Percentiles rank a stretch among this genome's conserved stretches.
phyloP scores from a whole-genome alignment of 2,797 vertebrate species.

The Gambelia wislizenii region DNA sequence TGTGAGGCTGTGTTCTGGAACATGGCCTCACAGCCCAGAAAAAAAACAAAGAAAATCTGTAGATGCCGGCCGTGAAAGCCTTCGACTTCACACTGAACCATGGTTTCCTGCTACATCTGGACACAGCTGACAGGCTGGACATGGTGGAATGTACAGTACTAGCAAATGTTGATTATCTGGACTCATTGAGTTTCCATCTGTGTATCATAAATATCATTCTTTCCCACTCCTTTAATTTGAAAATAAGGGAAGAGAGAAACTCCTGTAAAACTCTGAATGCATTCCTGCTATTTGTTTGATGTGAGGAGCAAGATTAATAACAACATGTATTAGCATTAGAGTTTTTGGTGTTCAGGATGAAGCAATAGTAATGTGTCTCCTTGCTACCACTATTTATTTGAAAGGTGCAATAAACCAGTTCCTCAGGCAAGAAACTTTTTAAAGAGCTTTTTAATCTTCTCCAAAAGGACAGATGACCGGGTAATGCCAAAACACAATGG shows the following conservation, averaged over 20 bases:
- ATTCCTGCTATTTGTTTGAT: conserved; percentile 76
- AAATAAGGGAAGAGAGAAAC: conserved; percentile 60
- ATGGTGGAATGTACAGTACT: conserved; percentile 61
- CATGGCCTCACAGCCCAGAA: no score
- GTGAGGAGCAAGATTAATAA: conserved; percentile 81
- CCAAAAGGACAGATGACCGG: conserved; percentile 87
- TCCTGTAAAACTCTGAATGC: conserved; percentile 73
- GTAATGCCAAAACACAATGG: conserved; percentile 88
- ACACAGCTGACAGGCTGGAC: conserved; percentile 15
- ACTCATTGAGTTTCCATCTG: conserved; percentile 68
- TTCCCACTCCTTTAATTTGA: conserved; percentile 61
- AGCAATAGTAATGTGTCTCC: conserved; percentile 68
- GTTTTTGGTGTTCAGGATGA: conserved; percentile 74
- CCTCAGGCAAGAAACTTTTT: conserved; percentile 81
- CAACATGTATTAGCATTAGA: conserved; percentile 76
- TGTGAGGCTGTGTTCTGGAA: no score
- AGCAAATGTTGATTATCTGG: conserved; percentile 66
- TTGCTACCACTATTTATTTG: conserved; percentile 81
- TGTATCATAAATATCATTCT: conserved; percentile 70
- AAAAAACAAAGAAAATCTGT: no score
- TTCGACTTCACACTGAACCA: no score
- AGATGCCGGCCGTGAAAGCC: no score
- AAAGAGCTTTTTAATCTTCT: conserved; percentile 92
- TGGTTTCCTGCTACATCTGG: not conserved
- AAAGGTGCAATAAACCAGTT: conserved; percentile 81